These are phyloP conservation scores for Hesperia comma DNA, from an alignment of 2,888 invertebrate genomes.

Conservation along the genomic window DNA sequence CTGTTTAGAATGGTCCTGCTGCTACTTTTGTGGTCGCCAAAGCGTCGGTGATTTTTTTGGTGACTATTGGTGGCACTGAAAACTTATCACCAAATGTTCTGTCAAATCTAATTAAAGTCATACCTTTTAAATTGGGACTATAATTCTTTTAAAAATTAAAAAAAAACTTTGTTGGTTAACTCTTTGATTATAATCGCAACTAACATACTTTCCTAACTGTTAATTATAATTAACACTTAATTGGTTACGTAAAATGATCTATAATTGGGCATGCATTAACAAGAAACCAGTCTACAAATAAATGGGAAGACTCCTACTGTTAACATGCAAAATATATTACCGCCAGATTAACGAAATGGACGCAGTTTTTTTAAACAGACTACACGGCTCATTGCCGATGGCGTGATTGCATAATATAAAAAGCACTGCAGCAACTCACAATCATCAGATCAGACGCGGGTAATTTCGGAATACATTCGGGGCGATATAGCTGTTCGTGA, in stretches of 20 bases:
- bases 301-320: conserved; percentile 1
- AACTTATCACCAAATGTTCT: too few species aligned
- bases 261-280: neutral
- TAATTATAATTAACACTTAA: neutral
- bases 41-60: too few species aligned
- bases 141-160: too few species aligned
- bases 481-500: conserved; percentile 60
- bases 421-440: conserved; percentile 58
- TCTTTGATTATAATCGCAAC: neutral
- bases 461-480: conserved; percentile 68
- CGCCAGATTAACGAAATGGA: conserved; percentile 26
- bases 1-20: too few species aligned
- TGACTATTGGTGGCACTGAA: too few species aligned
- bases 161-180: neutral
- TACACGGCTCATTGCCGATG: conserved; percentile 22
- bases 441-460: conserved; percentile 62
- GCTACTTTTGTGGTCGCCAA: too few species aligned
- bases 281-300: conserved; percentile 8
- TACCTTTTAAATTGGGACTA: too few species aligned
- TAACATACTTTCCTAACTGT: neutral
- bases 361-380: conserved; percentile 25
- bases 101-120: too few species aligned
- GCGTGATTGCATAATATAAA: conserved; percentile 46
- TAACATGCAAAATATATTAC: conserved; percentile 1
- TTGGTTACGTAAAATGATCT: neutral